A percentile compares a stretch with the other conserved stretches of the same genome.
phyloP scores from a whole-genome alignment of 2,797 vertebrate species.

The Moxostoma hubbsi region DNA sequence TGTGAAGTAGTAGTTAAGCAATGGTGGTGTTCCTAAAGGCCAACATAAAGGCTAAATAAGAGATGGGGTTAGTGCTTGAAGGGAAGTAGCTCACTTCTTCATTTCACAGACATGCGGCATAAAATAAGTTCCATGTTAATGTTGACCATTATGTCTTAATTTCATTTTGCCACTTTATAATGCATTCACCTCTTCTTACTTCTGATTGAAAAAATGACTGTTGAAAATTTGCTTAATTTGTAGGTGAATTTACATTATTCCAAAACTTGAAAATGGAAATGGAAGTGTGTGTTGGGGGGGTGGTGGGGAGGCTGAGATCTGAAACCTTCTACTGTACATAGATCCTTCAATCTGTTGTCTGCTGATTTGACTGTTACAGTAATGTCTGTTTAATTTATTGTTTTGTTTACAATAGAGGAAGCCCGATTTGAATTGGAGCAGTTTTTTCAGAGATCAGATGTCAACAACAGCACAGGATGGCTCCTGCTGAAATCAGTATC shows the following conservation, averaged over 20 bases:
- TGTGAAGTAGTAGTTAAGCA: neutral
- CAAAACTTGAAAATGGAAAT: neutral
- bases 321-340: too few species aligned
- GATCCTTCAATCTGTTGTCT: neutral
- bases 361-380: neutral
- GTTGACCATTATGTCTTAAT: too few species aligned
- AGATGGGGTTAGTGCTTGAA: neutral
- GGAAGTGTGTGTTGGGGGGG: neutral
- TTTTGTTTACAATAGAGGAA: slow-evolving; percentile 75
- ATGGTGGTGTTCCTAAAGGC: neutral
- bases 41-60: neutral
- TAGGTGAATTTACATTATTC: neutral
- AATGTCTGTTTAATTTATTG: slow-evolving; percentile 24
- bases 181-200: neutral
- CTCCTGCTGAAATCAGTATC: slow-evolving; percentile 83
- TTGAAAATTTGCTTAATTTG: too few species aligned
- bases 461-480: slow-evolving; percentile 69
- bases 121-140: too few species aligned
- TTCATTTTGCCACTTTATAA: neutral
- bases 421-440: slow-evolving; percentile 76
- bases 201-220: too few species aligned
- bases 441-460: slow-evolving; percentile 71
- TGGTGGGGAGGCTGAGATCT: neutral
- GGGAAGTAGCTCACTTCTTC: slow-evolving; percentile 29
- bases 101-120: neutral